Percentiles rank a stretch among this genome's conserved stretches.
These are phyloP conservation scores for Caenorhabditis becei DNA, from an alignment of 2,888 invertebrate genomes.

Conservation along the genomic window DNA sequence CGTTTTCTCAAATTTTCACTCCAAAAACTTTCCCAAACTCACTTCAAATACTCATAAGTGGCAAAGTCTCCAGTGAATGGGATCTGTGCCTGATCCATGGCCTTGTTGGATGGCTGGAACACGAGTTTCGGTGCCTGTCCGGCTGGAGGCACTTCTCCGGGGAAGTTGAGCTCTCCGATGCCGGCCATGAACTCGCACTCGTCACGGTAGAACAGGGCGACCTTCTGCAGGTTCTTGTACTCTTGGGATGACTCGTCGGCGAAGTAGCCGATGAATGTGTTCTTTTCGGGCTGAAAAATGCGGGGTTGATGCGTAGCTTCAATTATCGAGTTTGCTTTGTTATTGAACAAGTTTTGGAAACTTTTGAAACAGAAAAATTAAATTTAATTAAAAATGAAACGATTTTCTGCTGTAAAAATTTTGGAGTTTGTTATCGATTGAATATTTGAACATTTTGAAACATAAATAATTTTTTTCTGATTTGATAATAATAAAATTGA, in stretches of 20 bases:
- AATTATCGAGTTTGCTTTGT: too few relatives aligned
- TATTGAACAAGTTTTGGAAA: too few relatives aligned
- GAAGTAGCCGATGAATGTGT: conserved; percentile 85
- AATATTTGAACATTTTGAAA: too few relatives aligned
- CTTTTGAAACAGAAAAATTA: too few relatives aligned
- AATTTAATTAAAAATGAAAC: too few relatives aligned
- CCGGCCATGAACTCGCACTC: conserved; percentile 96
- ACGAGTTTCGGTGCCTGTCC: conserved; percentile 48
- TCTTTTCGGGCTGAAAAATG: conserved; percentile 84
- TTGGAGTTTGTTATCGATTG: too few relatives aligned
- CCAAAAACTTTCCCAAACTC: not conserved
- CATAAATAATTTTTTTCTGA: too few relatives aligned
- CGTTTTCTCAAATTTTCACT: too few relatives aligned
- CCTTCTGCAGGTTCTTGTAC: conserved; percentile 86
- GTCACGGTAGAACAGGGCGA: conserved; percentile 90
- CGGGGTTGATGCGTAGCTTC: too few relatives aligned
- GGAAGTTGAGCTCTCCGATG: conserved; percentile 85
- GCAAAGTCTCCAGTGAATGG: conserved; percentile 55
- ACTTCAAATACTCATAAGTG: conserved; percentile 68
- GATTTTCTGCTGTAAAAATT: too few relatives aligned
- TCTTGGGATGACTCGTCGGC: conserved; percentile 87
- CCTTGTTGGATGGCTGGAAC: conserved; percentile 59
- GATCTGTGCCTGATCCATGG: conserved; percentile 29
- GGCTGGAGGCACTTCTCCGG: conserved; percentile 57
- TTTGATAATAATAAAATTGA: too few relatives aligned